A percentile compares a stretch with the other conserved stretches of the same genome.
These are phyloP conservation scores for Scatophagus argus DNA, from an alignment of 2,113 vertebrate species.

Conservation along the genomic window DNA sequence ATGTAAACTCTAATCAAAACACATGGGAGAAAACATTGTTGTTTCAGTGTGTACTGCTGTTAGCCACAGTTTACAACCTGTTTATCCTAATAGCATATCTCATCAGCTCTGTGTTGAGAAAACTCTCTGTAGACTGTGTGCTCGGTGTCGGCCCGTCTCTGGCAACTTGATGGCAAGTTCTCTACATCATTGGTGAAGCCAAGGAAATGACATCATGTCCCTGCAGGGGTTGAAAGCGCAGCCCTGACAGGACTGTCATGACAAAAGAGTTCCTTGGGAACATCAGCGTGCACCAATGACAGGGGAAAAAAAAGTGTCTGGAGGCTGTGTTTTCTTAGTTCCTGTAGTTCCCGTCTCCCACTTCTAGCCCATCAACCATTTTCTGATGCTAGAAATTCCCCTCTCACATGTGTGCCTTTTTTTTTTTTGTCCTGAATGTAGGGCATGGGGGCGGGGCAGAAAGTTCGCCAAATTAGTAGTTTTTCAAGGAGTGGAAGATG, in stretches of 20 bases:
- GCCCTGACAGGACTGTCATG: conserved; percentile 78
- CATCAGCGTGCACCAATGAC: conserved; percentile 61
- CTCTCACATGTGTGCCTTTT: conserved; percentile 58
- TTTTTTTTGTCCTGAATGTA: conserved; percentile 63
- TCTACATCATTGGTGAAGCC: conserved; percentile 68
- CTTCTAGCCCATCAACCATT: conserved; percentile 65
- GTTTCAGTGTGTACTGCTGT: neutral
- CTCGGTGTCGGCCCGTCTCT: conserved; percentile 46
- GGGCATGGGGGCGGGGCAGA: conserved; percentile 65
- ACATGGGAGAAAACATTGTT: conserved; percentile 14
- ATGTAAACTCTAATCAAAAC: conserved; percentile 7
- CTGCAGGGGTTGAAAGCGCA: conserved; percentile 68
- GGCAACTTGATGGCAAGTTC: conserved; percentile 70
- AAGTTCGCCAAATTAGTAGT: conserved; percentile 74
- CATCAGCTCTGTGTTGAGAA: conserved; percentile 51
- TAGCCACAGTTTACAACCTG: conserved; percentile 37
- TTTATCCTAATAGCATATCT: conserved; percentile 40
- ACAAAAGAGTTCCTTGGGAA: conserved; percentile 77
- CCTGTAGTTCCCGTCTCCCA: conserved; percentile 50
- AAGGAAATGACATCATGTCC: conserved; percentile 83
- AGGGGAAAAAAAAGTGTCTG: conserved; percentile 51
- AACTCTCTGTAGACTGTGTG: conserved; percentile 41
- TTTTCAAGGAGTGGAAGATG: conserved; percentile 68
- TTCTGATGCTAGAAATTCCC: conserved; percentile 70
- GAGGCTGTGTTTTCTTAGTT: conserved; percentile 63